Evolutionary conservation across 2,797 vertebrate species (phyloP), one percentile per base, ranked within the genome.

Genomic region (Clarias laeviceps): DNA sequence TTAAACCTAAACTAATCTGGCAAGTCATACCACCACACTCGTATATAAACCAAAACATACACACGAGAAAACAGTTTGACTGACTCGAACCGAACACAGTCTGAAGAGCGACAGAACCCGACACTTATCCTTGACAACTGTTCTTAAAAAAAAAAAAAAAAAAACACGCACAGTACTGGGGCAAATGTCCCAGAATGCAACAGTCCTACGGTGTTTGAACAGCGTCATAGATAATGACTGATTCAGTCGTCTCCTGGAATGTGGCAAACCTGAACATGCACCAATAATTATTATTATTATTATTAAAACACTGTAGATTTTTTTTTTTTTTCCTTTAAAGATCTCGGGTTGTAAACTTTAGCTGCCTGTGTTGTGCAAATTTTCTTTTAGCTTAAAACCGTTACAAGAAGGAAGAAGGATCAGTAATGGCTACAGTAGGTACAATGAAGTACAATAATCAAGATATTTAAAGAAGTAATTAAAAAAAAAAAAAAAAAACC

Each of bases 351-450:
- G 74, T 70, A 86, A 54, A 68, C 76, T 69, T 92, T 91, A 94
- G 93, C 94, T 94, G 94, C 92, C 93, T 87, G 84, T 81, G 88
- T 91, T 93, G 92, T 94, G 91, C 80, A 64, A 84, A 78, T 82
- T 80, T 73, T 34, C 56, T 88, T 85, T 87, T 40, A 85, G 40
- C 57, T 84, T 83, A 68, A 83, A 86, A 85, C 66, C 82, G 86
- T 72, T 8, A 80, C 64, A 73, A 34, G 27, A 56, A 80, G 29
- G 79, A 83, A 84, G 57, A 34, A 70, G 20, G 34, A 85, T 73
- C 68, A 72, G 24, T 82, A 29, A 78, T 62, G 22, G 80, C 73
- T 87, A 88, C 85, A 88, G 82, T 84, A 89, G 83, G n/a, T 54
- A 54, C 50, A 54, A 54, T 74, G 18, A 78, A 87, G n/a, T 80